Percentiles rank a stretch among this genome's conserved stretches.
Conservation (phyloP, 35 echinoderm and acorn worm species). For the Apostichopus japonicus region DNA sequence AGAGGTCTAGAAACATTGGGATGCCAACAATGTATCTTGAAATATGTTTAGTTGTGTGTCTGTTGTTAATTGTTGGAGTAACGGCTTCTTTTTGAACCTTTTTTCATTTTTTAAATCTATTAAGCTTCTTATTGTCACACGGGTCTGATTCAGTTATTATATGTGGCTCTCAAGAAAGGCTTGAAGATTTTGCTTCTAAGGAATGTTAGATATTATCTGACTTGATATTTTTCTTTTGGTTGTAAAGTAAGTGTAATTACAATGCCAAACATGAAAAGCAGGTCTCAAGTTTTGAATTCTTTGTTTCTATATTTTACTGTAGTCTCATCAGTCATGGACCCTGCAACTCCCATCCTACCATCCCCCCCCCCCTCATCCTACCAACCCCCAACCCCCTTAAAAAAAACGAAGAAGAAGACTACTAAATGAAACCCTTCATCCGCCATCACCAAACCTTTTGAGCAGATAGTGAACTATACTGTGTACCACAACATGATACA, state of each 20-base stretch:
- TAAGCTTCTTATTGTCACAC: conserved; percentile 37
- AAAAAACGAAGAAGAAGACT: too few relatives aligned
- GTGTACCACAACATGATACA: too few relatives aligned
- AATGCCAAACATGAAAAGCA: conserved; percentile 49
- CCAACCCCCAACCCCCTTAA: too few relatives aligned
- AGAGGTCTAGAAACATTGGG: neutral
- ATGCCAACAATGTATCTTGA: neutral
- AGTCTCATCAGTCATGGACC: too few relatives aligned
- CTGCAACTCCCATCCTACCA: too few relatives aligned
- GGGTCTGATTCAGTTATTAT: conserved; percentile 44
- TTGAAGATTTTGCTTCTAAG: conserved; percentile 41
- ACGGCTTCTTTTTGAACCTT: conserved; percentile 15
- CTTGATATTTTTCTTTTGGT: conserved; percentile 45
- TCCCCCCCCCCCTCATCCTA: too few relatives aligned
- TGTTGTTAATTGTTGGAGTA: conserved; percentile 20
- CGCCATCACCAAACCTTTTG: too few relatives aligned
- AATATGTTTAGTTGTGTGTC: conserved; percentile 40
- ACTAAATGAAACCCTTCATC: too few relatives aligned
- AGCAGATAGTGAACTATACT: too few relatives aligned
- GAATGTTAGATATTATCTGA: conserved; percentile 41
- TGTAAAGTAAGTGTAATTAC: conserved; percentile 53
- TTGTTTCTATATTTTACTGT: neutral
- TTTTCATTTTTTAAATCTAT: conserved; percentile 14
- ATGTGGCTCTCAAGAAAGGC: conserved; percentile 33
- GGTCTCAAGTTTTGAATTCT: conserved; percentile 11